These are phyloP conservation scores for Apteryx owenii DNA, from an alignment of 2,113 vertebrate genomes.

Conservation along the genomic window DNA sequence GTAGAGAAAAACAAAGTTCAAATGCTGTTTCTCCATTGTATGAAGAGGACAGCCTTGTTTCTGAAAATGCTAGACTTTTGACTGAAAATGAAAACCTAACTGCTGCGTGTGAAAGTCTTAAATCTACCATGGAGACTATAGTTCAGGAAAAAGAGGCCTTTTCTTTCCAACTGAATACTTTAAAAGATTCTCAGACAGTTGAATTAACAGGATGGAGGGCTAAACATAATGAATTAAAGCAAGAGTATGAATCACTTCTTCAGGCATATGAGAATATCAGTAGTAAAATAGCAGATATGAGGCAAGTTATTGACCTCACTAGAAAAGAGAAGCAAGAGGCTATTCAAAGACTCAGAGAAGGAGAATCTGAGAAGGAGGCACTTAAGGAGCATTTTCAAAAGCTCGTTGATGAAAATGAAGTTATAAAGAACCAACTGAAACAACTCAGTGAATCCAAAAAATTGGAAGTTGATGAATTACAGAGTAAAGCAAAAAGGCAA, in stretches of 20 bases:
- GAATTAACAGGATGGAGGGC: slow-evolving; percentile 89
- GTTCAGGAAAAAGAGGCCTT: slow-evolving; percentile 89
- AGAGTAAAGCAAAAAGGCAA: slow-evolving; percentile 76
- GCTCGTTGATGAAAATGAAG: slow-evolving; percentile 73
- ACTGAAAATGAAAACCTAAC: slow-evolving; percentile 84
- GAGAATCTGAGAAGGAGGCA: slow-evolving; percentile 72
- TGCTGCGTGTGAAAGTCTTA: slow-evolving; percentile 87
- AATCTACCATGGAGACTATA: slow-evolving; percentile 88
- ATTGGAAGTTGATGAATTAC: slow-evolving; percentile 73
- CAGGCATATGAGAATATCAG: slow-evolving; percentile 88
- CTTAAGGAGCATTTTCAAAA: slow-evolving; percentile 70
- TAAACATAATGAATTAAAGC: slow-evolving; percentile 85
- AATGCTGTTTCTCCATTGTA: neutral
- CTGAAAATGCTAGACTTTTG: slow-evolving; percentile 74
- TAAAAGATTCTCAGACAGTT: slow-evolving; percentile 87
- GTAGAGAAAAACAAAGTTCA: slow-evolving; percentile 57
- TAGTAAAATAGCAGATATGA: slow-evolving; percentile 89
- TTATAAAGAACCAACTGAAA: slow-evolving; percentile 75
- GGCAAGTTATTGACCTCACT: slow-evolving; percentile 80
- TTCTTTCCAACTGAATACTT: slow-evolving; percentile 86
- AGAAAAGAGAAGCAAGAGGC: slow-evolving; percentile 86
- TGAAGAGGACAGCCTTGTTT: slow-evolving; percentile 66
- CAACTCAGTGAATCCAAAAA: slow-evolving; percentile 73
- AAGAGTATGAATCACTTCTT: slow-evolving; percentile 88
- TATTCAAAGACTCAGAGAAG: slow-evolving; percentile 71